A percentile compares a stretch with the other conserved stretches of the same genome.
These are phyloP conservation scores for Nanger granti DNA, from an alignment of 2,113 vertebrate species.

Conservation along the genomic window DNA sequence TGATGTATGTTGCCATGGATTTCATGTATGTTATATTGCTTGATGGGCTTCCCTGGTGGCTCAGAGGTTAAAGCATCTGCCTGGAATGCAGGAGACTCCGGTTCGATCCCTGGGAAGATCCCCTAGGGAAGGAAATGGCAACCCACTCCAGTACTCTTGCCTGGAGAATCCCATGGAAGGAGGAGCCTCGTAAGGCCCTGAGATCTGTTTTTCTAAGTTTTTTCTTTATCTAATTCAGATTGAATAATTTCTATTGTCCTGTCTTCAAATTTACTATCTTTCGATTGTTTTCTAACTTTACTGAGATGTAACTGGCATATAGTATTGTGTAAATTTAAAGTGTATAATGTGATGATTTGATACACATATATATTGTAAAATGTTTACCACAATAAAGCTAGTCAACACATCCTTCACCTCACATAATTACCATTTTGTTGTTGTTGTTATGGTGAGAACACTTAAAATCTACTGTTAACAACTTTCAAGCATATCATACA, in stretches of 20 bases:
- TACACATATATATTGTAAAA: neutral
- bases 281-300: neutral
- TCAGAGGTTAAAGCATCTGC: too few species aligned
- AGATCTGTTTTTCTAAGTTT: neutral
- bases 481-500: neutral
- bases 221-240: neutral
- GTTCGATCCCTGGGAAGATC: too few species aligned
- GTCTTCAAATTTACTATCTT: neutral
- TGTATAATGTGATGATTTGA: neutral
- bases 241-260: neutral
- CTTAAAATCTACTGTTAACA: neutral
- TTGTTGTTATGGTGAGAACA: neutral
- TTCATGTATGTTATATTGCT: neutral
- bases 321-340: neutral
- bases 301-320: neutral
- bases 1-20: neutral
- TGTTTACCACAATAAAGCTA: neutral
- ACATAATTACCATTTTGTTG: neutral
- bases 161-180: too few species aligned
- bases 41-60: too few species aligned
- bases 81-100: too few species aligned
- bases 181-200: neutral
- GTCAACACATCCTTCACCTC: neutral
- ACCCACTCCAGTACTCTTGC: too few species aligned
- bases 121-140: too few species aligned